Conservation (phyloP, 2,797 vertebrate genomes). For the Myotis planiceps region DNA sequence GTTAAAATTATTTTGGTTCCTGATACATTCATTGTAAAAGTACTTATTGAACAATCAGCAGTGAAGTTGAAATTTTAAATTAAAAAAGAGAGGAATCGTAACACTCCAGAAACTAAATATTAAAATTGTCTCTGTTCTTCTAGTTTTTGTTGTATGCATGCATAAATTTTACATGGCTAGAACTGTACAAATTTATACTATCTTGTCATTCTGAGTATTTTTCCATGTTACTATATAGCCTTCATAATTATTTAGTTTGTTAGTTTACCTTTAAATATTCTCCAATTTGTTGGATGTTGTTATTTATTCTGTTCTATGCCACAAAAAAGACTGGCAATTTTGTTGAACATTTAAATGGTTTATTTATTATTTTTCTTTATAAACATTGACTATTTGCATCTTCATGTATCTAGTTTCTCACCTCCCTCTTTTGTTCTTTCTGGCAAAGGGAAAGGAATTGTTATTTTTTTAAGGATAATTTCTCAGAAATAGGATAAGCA, state of each 20-base stretch:
- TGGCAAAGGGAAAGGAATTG: constrained; percentile 6
- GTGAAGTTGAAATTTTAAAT: constrained; percentile 22
- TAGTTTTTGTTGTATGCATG: constrained; percentile 24
- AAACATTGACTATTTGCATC: constrained; percentile 36
- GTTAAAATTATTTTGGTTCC: constrained; percentile 48
- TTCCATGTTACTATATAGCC: not conserved
- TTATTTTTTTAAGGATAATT: constrained; percentile 37
- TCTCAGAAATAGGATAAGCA: constrained; percentile 19
- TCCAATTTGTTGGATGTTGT: not conserved
- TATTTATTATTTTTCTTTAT: constrained; percentile 45
- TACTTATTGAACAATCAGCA: constrained; percentile 24
- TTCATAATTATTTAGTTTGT: constrained; percentile 47
- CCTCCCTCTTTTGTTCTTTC: constrained; percentile 41
- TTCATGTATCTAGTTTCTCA: not conserved
- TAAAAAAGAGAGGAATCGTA: not conserved
- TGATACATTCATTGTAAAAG: constrained; percentile 33
- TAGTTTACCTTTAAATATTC: constrained; percentile 32
- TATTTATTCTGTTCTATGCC: not conserved
- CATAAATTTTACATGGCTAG: constrained; percentile 29
- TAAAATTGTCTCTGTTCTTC: not conserved
- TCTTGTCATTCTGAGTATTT: constrained; percentile 34
- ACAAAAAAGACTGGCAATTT: constrained; percentile 45
- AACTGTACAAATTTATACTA: not conserved
- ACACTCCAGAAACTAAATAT: constrained; percentile 27
- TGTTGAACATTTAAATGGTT: constrained; percentile 12